phyloP scores from a whole-genome alignment of 2,113 vertebrate species.

The Columba livia region DNA sequence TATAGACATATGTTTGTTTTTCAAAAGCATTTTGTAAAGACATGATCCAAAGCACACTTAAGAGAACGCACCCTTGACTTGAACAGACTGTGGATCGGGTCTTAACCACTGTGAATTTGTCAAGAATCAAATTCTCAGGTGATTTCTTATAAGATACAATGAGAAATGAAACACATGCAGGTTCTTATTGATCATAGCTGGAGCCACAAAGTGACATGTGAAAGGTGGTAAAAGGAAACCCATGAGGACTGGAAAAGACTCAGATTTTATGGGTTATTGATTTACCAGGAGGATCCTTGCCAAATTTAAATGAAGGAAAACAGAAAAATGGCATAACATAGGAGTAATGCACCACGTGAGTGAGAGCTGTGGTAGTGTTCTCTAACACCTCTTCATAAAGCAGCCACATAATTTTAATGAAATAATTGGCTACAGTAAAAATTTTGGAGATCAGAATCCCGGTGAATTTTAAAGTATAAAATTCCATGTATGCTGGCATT shows the following conservation, averaged over 20 bases:
- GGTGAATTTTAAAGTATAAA: not conserved
- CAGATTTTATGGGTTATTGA: conserved; percentile 25
- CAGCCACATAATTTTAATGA: not conserved
- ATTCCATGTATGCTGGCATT: not conserved
- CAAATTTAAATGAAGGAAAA: conserved; percentile 34
- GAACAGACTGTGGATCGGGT: not conserved
- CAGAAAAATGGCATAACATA: not conserved
- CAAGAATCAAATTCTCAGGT: conserved; percentile 15
- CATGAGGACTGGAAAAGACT: conserved; percentile 20
- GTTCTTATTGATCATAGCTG: conserved; percentile 22
- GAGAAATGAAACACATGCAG: conserved; percentile 4
- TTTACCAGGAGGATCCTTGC: conserved; percentile 15
- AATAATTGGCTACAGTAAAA: not conserved
- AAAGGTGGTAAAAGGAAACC: conserved; percentile 18
- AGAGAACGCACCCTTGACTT: not conserved
- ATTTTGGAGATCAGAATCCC: not conserved
- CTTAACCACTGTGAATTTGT: not conserved
- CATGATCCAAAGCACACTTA: not conserved
- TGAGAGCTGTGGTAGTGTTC: not conserved
- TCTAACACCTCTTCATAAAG: not conserved
- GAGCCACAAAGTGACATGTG: conserved; percentile 39
- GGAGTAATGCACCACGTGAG: not conserved
- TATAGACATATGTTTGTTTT: not conserved
- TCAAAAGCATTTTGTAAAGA: not conserved
- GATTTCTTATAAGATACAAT: not conserved